Base-by-base conservation (phyloP, 2,888 invertebrate genomes). In the Trisateles emortualis region DNA sequence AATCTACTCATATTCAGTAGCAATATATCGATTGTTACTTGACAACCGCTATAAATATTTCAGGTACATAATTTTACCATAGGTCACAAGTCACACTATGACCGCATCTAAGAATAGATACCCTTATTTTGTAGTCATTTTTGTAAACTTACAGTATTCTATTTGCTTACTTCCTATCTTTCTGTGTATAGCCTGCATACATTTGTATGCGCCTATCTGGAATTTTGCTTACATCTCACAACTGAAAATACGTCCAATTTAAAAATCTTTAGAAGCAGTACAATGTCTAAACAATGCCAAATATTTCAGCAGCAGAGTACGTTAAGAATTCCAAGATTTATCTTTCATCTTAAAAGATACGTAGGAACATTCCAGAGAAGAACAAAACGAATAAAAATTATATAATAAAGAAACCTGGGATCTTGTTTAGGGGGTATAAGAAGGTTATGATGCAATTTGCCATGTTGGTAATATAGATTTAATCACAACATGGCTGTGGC, bases 331-430 rank as follows among this genome's bases (percentile, higher is more conserved):
- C 35, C 16, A 16, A 35, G 9, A 35, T 35, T 35, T 35, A 35
- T 35, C 35, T 9, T 11, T 53, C 1, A 13, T 47, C 26, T 43
- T 35, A 26, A 32, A 50, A 32, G 13, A 5, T 38, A 46, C 22
- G 29, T 17, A 45, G 36, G 41, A 35, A 40, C 41, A 16, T 24
- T 33, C 19, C 16, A 8, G 8, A 46, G 17, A n/a, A 36, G 16
- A 47, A 39, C 29, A 22, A 17, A 40, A 47, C 32, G 22, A 11
- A 48, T 43, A 42, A 44, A 17, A 63, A 58, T 48, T 52, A 14
- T 52, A 39, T 48, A 47, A 41, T 30, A 19, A 38, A 22, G 16
- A 38, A 44, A 22, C 33, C 50, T 45, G 19, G 13, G 17, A 1
- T 46, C 35, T 19, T 43, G 32, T 44, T 19, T 30, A 30, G 3